A percentile compares a stretch with the other conserved stretches of the same genome.
phyloP scores from a whole-genome alignment of 2,113 vertebrate species.

The Otus sunia region DNA sequence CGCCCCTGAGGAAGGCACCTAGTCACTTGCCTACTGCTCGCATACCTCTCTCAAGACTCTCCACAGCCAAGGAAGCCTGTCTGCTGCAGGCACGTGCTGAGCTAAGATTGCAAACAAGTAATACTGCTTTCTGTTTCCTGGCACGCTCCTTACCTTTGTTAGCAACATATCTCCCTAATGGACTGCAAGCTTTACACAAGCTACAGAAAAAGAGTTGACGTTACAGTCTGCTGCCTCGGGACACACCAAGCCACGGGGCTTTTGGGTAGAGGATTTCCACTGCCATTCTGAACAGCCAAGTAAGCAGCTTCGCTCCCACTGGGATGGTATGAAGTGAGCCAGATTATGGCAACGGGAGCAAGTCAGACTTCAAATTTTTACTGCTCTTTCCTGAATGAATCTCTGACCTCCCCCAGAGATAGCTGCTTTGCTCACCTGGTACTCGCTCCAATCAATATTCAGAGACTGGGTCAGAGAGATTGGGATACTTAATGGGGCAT shows the following conservation, averaged over 20 bases:
- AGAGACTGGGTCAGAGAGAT: conserved; percentile 84
- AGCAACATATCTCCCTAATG: background rate
- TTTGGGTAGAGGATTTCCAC: background rate
- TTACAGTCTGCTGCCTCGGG: background rate
- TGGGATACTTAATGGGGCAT: conserved; percentile 95
- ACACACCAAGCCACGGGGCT: background rate
- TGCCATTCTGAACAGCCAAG: background rate
- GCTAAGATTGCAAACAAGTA: background rate
- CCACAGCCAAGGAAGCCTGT: background rate
- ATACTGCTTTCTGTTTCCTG: background rate
- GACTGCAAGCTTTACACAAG: background rate
- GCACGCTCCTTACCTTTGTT: background rate
- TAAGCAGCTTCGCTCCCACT: background rate
- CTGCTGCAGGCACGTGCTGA: accelerated
- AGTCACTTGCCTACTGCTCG: background rate
- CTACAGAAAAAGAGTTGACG: background rate
- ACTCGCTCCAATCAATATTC: conserved; percentile 95
- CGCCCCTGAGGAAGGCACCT: background rate
- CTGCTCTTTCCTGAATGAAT: background rate
- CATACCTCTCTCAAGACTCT: background rate
- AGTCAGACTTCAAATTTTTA: background rate
- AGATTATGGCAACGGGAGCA: background rate
- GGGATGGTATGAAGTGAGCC: background rate
- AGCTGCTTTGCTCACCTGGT: conserved; percentile 83
- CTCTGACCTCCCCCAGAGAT: background rate